A percentile compares a stretch with the other conserved stretches of the same genome.
These are phyloP conservation scores for Epistrophe grossulariae DNA, from an alignment of 2,888 invertebrate species.

Conservation along the genomic window DNA sequence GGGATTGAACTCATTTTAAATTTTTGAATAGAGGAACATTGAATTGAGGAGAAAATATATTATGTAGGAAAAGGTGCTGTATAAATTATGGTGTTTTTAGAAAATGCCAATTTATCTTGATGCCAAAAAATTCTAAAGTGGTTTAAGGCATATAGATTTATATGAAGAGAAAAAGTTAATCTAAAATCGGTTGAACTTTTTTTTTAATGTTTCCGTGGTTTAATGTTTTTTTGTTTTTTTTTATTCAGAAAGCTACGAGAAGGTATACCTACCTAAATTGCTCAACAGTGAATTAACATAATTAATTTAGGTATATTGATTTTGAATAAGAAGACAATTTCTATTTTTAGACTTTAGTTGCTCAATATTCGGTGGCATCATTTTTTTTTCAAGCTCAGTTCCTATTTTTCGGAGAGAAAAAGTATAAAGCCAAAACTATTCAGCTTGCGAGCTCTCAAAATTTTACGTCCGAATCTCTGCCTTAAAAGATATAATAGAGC, in stretches of 20 bases:
- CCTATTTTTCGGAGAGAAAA: too few relatives aligned
- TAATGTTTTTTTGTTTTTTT: neutral
- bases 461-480: too few relatives aligned
- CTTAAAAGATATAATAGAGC: too few relatives aligned
- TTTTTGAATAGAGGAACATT: neutral
- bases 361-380: too few relatives aligned
- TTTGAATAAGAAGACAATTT: too few relatives aligned
- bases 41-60: neutral
- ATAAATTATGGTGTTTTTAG: slow-evolving; percentile 9
- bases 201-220: neutral
- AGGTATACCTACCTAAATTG: neutral
- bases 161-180: slow-evolving; percentile 14
- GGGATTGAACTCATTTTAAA: slow-evolving; percentile 21
- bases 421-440: too few relatives aligned
- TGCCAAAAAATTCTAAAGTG: neutral
- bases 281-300: too few relatives aligned
- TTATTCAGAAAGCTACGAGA: neutral
- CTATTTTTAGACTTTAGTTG: too few relatives aligned
- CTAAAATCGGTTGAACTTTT: neutral
- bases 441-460: too few relatives aligned
- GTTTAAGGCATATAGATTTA: neutral
- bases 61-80: neutral
- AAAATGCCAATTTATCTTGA: slow-evolving; percentile 22
- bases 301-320: too few relatives aligned
- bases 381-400: too few relatives aligned